These are phyloP conservation scores for Acleris cristana DNA, from an alignment of 2,888 invertebrate genomes.

Conservation along the genomic window DNA sequence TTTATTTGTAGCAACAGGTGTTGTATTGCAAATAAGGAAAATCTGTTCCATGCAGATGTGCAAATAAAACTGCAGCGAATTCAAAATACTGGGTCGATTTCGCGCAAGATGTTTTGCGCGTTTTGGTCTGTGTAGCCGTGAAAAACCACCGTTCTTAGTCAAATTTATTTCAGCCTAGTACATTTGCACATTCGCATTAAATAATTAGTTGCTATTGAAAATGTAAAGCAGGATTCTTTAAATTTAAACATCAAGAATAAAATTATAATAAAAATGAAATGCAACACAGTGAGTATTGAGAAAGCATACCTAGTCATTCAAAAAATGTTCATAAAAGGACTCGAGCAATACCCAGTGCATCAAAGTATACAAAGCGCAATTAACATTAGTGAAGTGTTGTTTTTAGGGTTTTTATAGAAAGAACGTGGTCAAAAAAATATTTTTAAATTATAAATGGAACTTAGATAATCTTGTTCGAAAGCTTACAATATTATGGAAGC, in stretches of 20 bases:
- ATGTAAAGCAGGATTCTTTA: background rate
- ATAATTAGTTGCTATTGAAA: background rate
- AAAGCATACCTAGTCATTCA: background rate
- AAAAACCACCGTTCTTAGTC: background rate
- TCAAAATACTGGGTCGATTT: background rate
- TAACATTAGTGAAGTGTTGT: conserved; percentile 2
- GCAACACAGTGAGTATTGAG: background rate
- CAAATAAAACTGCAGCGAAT: conserved; percentile 10
- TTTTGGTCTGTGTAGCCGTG: background rate
- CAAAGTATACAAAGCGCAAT: conserved; percentile 9
- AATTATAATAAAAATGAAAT: conserved; percentile 3
- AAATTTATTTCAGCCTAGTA: background rate
- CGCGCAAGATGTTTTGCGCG: too few relatives aligned
- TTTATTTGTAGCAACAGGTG: conserved; percentile 1
- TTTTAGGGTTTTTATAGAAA: background rate
- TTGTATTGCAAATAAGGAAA: background rate
- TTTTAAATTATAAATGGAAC: background rate
- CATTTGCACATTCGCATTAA: conserved; percentile 18
- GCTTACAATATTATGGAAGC: too few relatives aligned
- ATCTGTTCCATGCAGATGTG: conserved; percentile 6
- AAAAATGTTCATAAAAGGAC: background rate
- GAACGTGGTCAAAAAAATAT: background rate
- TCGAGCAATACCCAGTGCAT: conserved; percentile 1
- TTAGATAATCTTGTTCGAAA: background rate
- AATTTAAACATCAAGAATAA: conserved; percentile 2